phyloP scores from a whole-genome alignment of 2,888 invertebrate genomes.

The Drosophila neutralis region DNA sequence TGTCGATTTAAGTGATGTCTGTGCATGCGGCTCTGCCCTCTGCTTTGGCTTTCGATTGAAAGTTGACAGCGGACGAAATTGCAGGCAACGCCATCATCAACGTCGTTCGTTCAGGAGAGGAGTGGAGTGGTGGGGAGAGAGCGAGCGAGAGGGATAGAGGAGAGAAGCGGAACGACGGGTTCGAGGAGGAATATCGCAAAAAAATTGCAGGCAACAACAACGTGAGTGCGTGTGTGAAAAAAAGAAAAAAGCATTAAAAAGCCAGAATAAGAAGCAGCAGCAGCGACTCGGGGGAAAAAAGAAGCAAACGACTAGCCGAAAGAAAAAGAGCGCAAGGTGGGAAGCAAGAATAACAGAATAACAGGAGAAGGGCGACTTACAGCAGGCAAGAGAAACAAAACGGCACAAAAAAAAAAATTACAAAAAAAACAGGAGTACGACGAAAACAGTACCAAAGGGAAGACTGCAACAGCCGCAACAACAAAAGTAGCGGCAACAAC shows the following conservation, averaged over 20 bases:
- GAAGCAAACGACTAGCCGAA: constrained; percentile 42
- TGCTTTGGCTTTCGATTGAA: constrained; percentile 39
- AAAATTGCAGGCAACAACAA: constrained; percentile 63
- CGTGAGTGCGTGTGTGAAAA: constrained; percentile 61
- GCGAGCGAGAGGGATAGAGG: not conserved
- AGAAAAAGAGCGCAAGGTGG: constrained; percentile 46
- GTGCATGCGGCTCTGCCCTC: constrained; percentile 32
- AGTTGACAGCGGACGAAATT: constrained; percentile 40
- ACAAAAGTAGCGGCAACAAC: constrained; percentile 18
- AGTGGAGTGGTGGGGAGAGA: constrained; percentile 1
- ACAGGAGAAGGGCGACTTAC: constrained; percentile 36
- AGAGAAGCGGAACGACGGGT: constrained; percentile 49
- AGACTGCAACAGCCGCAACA: constrained; percentile 11
- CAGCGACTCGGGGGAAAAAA: constrained; percentile 30
- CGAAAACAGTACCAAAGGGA: constrained; percentile 32
- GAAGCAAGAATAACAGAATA: constrained; percentile 49
- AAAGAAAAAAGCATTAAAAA: constrained; percentile 52
- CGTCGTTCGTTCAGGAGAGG: constrained; percentile 23
- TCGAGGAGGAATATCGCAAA: constrained; percentile 59
- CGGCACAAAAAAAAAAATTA: constrained; percentile 18
- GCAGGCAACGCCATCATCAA: constrained; percentile 49
- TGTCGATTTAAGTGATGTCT: constrained; percentile 39
- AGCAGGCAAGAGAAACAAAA: constrained; percentile 32
- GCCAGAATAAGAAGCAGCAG: constrained; percentile 34
- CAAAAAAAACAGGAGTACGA: constrained; percentile 35